Evolutionary conservation across 2,113 vertebrate genomes (phyloP).

Genomic region (Mustela lutreola): DNA sequence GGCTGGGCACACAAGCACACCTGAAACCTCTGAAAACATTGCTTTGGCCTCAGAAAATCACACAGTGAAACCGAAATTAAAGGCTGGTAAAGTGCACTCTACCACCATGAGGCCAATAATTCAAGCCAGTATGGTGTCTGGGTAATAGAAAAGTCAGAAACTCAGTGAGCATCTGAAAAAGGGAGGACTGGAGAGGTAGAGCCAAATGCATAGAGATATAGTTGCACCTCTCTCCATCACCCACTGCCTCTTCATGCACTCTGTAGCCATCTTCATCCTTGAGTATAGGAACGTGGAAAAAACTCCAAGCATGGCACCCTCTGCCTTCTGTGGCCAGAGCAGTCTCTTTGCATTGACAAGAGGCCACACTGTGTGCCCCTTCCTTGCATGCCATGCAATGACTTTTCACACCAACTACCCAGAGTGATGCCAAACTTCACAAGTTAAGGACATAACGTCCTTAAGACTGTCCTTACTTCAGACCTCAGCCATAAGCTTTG

Average conservation of each 20-base stretch:
- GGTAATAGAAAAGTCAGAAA: not conserved
- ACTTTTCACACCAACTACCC: not conserved
- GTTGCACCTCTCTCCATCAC: not conserved
- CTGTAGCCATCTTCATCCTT: not conserved
- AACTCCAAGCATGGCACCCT: not conserved
- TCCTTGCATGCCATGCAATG: not conserved
- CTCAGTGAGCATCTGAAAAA: not conserved
- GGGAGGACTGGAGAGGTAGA: not conserved
- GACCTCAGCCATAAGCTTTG: not conserved
- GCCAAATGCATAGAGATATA: not conserved
- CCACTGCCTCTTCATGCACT: not conserved
- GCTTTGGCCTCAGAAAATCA: not conserved
- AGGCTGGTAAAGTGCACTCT: not conserved
- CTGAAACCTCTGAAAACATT: not conserved
- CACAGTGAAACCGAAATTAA: not conserved
- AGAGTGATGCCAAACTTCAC: not conserved
- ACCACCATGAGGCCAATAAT: not conserved
- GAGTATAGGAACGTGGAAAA: not conserved
- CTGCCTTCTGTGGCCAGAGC: not conserved
- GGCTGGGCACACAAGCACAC: too few relatives aligned
- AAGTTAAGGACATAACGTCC: not conserved
- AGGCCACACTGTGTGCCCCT: not conserved
- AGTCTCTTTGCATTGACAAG: not conserved
- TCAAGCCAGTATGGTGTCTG: not conserved
- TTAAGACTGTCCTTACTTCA: not conserved